Percentiles rank a stretch among this genome's conserved stretches.
Evolutionary conservation across 2,888 invertebrate genomes (phyloP).

Genomic region (Colostygia pectinataria): DNA sequence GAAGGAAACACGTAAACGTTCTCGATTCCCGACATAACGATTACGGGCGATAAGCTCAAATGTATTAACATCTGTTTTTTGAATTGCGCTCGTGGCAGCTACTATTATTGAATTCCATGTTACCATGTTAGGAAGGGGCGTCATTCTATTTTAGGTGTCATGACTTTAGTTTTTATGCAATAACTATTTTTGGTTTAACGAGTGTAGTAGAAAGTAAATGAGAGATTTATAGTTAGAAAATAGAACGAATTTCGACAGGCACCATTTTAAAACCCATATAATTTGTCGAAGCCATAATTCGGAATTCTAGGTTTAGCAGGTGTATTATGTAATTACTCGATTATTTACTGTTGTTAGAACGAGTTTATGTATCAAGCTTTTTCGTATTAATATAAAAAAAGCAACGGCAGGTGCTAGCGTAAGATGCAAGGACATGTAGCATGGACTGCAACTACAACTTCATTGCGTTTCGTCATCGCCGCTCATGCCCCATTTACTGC

Average conservation of each 20-base stretch:
- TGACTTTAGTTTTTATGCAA: constrained; percentile 50
- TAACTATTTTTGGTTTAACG: constrained; percentile 38
- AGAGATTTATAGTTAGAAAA: constrained; percentile 28
- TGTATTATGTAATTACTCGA: constrained; percentile 6
- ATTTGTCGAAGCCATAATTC: constrained; percentile 9
- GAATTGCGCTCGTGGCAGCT: constrained; percentile 43
- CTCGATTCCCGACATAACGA: constrained; percentile 38
- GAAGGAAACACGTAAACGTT: constrained; percentile 42
- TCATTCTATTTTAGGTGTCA: constrained; percentile 55
- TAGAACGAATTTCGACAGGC: constrained; percentile 16
- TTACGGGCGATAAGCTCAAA: constrained; percentile 41
- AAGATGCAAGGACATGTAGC: too few species aligned
- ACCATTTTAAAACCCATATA: constrained; percentile 20
- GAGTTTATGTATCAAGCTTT: constrained; percentile 1
- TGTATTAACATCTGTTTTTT: constrained; percentile 60
- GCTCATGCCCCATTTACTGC: too few species aligned
- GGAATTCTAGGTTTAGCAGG: constrained; percentile 9
- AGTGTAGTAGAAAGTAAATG: constrained; percentile 29
- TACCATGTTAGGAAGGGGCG: constrained; percentile 50
- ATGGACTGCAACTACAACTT: too few species aligned
- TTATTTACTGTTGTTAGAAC: background rate
- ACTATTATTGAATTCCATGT: constrained; percentile 45
- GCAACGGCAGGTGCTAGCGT: too few species aligned
- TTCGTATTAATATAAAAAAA: too few species aligned
- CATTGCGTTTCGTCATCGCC: too few species aligned